A percentile compares a stretch with the other conserved stretches of the same genome.
These are phyloP conservation scores for Scarus forsteni DNA, from an alignment of 2,797 vertebrate genomes.

Conservation along the genomic window DNA sequence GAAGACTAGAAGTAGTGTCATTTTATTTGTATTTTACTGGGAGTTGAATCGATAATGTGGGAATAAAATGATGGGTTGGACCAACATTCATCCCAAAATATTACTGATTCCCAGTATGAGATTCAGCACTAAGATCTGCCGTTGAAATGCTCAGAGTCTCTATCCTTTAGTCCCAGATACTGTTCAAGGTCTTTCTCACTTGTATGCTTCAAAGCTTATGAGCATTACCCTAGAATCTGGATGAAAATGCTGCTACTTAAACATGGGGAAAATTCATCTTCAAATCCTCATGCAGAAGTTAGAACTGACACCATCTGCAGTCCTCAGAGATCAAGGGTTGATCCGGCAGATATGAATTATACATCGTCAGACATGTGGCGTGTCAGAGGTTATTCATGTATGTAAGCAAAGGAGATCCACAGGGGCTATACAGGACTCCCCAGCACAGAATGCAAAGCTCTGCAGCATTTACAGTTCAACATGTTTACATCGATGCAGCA, in stretches of 20 bases:
- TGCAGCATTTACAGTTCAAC: slow-evolving; percentile 15
- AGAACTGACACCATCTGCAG: slow-evolving; percentile 56
- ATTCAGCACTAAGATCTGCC: neutral
- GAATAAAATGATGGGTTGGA: neutral
- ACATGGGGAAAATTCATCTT: slow-evolving; percentile 19
- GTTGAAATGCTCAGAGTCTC: neutral
- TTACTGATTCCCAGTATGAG: neutral
- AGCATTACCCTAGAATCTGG: slow-evolving; percentile 21
- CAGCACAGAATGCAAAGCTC: slow-evolving; percentile 17
- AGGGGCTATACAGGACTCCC: neutral
- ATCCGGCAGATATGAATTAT: slow-evolving; percentile 59
- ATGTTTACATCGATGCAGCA: neutral
- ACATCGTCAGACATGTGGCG: slow-evolving; percentile 53
- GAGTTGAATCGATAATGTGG: neutral
- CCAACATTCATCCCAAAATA: neutral
- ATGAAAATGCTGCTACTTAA: slow-evolving; percentile 49
- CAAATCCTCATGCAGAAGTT: slow-evolving; percentile 29
- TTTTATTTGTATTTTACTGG: neutral
- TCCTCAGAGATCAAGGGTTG: slow-evolving; percentile 54
- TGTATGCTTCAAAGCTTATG: slow-evolving; percentile 35
- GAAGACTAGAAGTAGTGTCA: too few species aligned
- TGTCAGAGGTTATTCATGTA: slow-evolving; percentile 56
- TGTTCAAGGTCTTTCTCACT: neutral
- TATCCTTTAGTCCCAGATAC: neutral
- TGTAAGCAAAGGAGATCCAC: slow-evolving; percentile 32